These are phyloP conservation scores for Sanderia malayensis DNA, from an alignment of 30 jellyfish, hydroid and myxozoan species.

Conservation along the genomic window DNA sequence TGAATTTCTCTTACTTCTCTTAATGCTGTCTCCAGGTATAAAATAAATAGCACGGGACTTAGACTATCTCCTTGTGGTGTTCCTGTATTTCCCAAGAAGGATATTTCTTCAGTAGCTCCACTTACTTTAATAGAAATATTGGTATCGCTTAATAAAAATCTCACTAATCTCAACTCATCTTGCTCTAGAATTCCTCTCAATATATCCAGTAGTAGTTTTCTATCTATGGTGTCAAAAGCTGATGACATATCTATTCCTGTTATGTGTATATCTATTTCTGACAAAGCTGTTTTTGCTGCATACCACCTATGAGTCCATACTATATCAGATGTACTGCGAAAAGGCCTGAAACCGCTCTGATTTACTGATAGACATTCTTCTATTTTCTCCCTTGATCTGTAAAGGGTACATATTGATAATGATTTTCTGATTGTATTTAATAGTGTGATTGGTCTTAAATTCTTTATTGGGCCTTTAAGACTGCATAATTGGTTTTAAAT, in stretches of 20 bases:
- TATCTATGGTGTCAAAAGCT: slow-evolving; percentile 46
- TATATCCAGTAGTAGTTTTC: slow-evolving; percentile 33
- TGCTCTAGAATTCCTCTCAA: slow-evolving; percentile 17
- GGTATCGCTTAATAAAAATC: slow-evolving; percentile 29
- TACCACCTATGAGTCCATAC: slow-evolving; percentile 50
- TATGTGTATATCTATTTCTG: slow-evolving; percentile 34
- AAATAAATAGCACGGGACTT: slow-evolving; percentile 12
- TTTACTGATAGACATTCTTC: no score
- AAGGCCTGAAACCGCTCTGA: slow-evolving; percentile 25
- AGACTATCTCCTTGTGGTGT: slow-evolving; percentile 40
- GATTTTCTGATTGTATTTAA: no score
- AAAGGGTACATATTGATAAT: no score
- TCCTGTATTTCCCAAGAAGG: slow-evolving; percentile 22
- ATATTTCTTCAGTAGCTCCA: slow-evolving; percentile 24
- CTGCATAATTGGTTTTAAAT: no score
- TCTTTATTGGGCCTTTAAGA: no score
- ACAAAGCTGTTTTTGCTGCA: slow-evolving; percentile 24
- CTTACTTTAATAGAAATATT: slow-evolving; percentile 21
- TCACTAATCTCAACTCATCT: slow-evolving; percentile 52
- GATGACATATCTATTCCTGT: slow-evolving; percentile 54
- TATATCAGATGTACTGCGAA: slow-evolving; percentile 28
- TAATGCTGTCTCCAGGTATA: slow-evolving; percentile 20
- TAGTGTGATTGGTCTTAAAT: no score
- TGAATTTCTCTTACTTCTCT: slow-evolving; percentile 13
- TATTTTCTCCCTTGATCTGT: no score